A percentile compares a stretch with the other conserved stretches of the same genome.
Evolutionary conservation across 2,797 vertebrate genomes (phyloP).

Genomic region (Eidolon dupreanum): DNA sequence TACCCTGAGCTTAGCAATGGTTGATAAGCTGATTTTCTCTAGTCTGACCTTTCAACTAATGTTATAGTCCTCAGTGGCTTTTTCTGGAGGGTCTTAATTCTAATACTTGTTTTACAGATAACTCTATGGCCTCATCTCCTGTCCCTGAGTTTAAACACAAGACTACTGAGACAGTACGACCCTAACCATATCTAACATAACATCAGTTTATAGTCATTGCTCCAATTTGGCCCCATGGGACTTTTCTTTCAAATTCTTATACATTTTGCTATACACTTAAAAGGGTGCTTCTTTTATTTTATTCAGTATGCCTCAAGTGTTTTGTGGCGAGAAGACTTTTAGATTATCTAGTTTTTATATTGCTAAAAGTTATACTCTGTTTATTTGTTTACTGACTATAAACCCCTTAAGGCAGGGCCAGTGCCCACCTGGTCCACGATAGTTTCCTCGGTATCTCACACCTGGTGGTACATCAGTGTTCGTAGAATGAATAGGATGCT

Average conservation of each 20-base stretch:
- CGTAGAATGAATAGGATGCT: neutral
- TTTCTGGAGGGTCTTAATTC: neutral
- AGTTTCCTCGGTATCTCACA: neutral
- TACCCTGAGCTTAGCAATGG: neutral
- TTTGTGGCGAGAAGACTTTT: constrained; percentile 2
- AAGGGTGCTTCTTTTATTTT: neutral
- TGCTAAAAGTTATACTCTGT: neutral
- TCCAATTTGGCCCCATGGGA: neutral
- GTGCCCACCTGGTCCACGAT: neutral
- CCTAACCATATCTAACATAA: neutral
- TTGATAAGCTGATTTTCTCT: neutral
- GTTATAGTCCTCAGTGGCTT: neutral
- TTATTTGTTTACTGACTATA: neutral
- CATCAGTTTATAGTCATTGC: neutral
- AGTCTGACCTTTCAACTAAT: neutral
- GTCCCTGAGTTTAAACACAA: constrained; percentile 1
- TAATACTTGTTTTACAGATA: neutral
- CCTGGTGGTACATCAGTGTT: neutral
- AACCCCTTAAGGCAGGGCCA: neutral
- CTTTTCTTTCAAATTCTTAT: neutral
- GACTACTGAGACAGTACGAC: neutral
- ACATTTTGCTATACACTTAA: neutral
- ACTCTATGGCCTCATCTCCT: neutral
- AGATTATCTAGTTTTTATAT: neutral
- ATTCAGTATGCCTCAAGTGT: neutral